A percentile compares a stretch with the other conserved stretches of the same genome.
Evolutionary conservation across 2,888 invertebrate species (phyloP).

Genomic region (Schizaphis graminum): DNA sequence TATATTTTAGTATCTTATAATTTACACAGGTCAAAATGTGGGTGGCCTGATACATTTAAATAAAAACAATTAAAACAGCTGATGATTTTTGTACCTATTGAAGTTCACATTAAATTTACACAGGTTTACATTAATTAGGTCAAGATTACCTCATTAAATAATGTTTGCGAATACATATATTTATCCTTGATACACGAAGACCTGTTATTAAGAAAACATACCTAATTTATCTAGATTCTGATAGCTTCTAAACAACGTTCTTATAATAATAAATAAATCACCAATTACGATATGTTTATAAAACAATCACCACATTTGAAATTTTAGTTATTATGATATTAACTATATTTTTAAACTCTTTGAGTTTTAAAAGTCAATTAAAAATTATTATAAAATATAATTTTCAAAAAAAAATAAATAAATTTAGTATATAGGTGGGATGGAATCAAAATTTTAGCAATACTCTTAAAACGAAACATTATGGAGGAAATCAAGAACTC

Average conservation of each 20-base stretch:
- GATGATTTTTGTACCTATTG: background rate
- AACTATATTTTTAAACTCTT: background rate
- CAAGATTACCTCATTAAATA: background rate
- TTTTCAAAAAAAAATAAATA: background rate
- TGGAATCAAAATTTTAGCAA: background rate
- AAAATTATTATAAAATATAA: background rate
- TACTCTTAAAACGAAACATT: background rate
- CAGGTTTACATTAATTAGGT: background rate
- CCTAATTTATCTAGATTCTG: background rate
- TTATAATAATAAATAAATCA: no score
- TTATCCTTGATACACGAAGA: background rate
- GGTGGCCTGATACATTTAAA: background rate
- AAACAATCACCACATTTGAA: background rate
- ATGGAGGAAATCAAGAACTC: background rate
- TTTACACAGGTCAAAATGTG: background rate
- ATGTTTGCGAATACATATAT: background rate
- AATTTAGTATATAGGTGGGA: background rate
- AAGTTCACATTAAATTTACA: background rate
- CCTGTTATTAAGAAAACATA: background rate
- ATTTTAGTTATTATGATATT: background rate
- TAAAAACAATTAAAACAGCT: background rate
- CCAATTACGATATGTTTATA: background rate
- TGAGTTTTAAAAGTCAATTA: background rate
- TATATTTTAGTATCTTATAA: background rate
- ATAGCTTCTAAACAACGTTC: background rate